These are phyloP conservation scores for Pachycephala philippinensis DNA, from an alignment of 2,113 vertebrate genomes.

Conservation along the genomic window DNA sequence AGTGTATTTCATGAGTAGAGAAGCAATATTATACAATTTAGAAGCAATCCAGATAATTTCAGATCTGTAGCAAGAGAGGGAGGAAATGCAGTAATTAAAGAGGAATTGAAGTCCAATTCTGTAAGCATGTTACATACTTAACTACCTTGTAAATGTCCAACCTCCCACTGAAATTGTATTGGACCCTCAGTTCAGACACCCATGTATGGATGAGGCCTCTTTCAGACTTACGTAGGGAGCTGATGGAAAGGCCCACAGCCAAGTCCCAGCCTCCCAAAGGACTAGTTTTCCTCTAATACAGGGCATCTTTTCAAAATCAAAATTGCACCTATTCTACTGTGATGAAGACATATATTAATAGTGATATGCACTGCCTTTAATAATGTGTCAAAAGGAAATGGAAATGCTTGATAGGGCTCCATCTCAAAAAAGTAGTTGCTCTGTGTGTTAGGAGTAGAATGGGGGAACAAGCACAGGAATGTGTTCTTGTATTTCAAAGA, in stretches of 20 bases:
- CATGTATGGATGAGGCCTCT: neutral
- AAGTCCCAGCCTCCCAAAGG: neutral
- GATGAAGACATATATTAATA: neutral
- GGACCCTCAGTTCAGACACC: neutral
- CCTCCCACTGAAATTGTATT: neutral
- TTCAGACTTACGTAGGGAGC: neutral
- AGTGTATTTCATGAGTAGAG: neutral
- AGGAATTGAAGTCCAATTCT: neutral
- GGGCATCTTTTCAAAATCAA: neutral
- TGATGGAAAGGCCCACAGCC: neutral
- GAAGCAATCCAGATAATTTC: neutral
- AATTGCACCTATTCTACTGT: neutral
- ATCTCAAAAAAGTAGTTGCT: neutral
- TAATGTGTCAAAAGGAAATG: neutral
- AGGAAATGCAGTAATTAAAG: neutral
- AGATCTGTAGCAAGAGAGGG: neutral
- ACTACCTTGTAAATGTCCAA: neutral
- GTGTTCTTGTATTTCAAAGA: neutral
- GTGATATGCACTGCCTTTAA: neutral
- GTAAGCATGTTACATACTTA: neutral
- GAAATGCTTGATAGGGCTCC: neutral
- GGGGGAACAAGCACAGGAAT: neutral
- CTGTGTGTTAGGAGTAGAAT: accelerated
- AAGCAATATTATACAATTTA: neutral
- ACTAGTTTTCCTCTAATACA: neutral